Percentiles rank a stretch among this genome's conserved stretches.
Conservation (phyloP, 2,797 vertebrate species). For the Falco cherrug region DNA sequence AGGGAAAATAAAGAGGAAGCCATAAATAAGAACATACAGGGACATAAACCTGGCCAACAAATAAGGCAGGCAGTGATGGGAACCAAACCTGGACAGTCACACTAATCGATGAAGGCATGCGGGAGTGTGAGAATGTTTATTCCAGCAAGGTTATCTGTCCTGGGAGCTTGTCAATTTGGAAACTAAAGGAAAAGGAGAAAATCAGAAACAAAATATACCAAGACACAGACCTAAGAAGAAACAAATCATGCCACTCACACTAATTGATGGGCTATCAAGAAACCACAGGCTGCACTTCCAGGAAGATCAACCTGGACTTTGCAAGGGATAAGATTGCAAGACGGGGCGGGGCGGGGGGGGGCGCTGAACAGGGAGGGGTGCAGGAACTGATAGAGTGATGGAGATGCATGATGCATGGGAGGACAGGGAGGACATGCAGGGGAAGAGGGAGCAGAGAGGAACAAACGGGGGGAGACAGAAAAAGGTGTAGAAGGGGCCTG, state of each 20-base stretch:
- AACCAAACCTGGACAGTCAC: neutral
- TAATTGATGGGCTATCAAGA: neutral
- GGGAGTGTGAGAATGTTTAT: neutral
- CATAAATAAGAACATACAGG: neutral
- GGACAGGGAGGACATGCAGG: neutral
- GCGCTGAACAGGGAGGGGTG: neutral
- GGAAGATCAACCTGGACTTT: neutral
- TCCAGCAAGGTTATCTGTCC: neutral
- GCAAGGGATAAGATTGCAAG: neutral
- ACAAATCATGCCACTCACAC: neutral
- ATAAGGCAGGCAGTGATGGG: neutral
- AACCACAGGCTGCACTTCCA: neutral
- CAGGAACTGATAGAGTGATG: neutral
- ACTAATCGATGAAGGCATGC: neutral
- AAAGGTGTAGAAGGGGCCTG: neutral
- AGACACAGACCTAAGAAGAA: neutral
- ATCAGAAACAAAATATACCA: neutral
- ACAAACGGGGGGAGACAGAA: neutral
- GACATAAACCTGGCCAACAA: neutral
- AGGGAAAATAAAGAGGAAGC: neutral
- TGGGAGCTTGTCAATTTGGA: neutral
- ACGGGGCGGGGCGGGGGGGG: too few species aligned
- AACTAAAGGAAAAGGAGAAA: neutral
- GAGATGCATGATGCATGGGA: neutral
- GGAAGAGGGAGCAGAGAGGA: neutral